Evolutionary conservation across 2,797 vertebrate genomes (phyloP), one percentile per base, ranked within the genome.

Genomic region (Acanthis flammea): DNA sequence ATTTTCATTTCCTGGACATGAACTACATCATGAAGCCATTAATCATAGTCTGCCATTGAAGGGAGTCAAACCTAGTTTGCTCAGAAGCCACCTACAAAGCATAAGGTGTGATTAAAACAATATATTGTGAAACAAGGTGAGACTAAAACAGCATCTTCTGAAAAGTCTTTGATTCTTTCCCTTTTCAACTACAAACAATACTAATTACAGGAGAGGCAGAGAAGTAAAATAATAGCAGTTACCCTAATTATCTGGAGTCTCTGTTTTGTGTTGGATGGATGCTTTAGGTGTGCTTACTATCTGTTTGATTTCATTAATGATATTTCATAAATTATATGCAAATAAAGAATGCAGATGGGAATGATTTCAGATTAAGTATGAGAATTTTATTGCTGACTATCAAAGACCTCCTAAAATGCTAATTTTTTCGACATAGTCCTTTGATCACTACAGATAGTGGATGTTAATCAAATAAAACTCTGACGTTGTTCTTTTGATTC

Each of bases 241-340:
- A 63, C 22, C 19, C 24, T 88, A 65, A 88, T 94, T 92, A 90
- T 19, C 19, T 86, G 53, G 19, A 90, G 68, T 48, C 47, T 84
- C 37, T 74, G 2, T 74, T 82, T 80, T 74, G 48, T 74, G 39
- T 77, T 80, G 58, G 72, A 71, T 88, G 71, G 93, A 94, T 86
- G 78, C 57, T 95, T 94, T 54, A 96, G 78, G 78, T 95, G 92
- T 95, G 94, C 63, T 89, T 88, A 84, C 76, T 95, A 86, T 62
- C 91, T 97, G 75, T 61, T 93, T 87, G 68, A 95, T 94, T 97
- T 96, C 87, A 91, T 61, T 94, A 96, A 68, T 86, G 58, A 48
- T 76, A 44, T 45, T 88, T 97, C 74, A 78, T 86, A 96, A 97
- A 95, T 92, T 90, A 77, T 76, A 84, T 79, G 67, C 60, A 57